Evolutionary conservation across 2,888 invertebrate species (phyloP).

Genomic region (Agonopterix heracliana): DNA sequence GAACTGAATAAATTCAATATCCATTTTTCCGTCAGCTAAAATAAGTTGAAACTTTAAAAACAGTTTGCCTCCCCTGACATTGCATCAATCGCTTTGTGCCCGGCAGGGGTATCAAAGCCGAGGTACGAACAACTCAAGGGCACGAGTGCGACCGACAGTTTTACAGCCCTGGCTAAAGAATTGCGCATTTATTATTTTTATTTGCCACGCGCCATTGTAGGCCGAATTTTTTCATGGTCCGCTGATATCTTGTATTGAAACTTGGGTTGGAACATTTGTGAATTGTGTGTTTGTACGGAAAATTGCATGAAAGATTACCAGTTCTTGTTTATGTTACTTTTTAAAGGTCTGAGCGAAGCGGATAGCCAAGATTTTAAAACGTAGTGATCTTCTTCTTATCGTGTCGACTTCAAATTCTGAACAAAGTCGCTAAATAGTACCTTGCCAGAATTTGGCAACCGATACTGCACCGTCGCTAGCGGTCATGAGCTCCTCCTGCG

Average conservation of each 20-base stretch:
- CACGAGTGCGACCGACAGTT: slow-evolving; percentile 61
- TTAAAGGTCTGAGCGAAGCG: no score
- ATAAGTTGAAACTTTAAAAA: slow-evolving; percentile 5
- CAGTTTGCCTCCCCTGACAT: slow-evolving; percentile 25
- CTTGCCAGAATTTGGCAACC: no score
- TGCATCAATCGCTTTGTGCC: slow-evolving; percentile 29
- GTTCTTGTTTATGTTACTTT: not conserved
- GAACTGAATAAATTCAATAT: no score
- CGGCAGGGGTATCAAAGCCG: slow-evolving; percentile 33
- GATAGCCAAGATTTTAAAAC: no score
- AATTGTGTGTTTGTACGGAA: slow-evolving; percentile 4
- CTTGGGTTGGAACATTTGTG: slow-evolving; percentile 14
- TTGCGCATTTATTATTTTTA: slow-evolving; percentile 73
- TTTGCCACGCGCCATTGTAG: slow-evolving; percentile 54
- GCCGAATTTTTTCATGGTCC: slow-evolving; percentile 40
- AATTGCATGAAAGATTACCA: not conserved
- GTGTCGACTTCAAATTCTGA: no score
- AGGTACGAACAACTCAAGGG: slow-evolving; percentile 45
- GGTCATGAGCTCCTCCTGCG: no score
- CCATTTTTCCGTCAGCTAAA: no score
- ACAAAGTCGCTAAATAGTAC: no score
- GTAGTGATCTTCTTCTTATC: no score
- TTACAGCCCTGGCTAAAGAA: slow-evolving; percentile 68
- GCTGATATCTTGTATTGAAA: slow-evolving; percentile 51
- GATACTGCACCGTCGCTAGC: no score